These are phyloP conservation scores for Thamnophis sirtalis DNA, from an alignment of 2,113 vertebrate species.

Conservation along the genomic window DNA sequence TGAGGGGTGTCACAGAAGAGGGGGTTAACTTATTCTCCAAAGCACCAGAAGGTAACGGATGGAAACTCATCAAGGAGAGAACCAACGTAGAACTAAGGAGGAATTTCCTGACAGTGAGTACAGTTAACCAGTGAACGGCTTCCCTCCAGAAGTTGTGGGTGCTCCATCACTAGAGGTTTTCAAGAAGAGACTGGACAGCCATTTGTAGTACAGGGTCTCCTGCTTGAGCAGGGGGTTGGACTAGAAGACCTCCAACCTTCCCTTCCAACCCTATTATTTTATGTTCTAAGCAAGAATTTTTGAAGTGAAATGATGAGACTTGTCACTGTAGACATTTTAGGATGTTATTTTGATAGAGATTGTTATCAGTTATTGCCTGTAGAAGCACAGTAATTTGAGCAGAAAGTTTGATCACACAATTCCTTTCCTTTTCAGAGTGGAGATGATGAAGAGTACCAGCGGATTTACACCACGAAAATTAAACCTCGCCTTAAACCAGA, in stretches of 20 bases:
- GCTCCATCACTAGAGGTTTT: background rate
- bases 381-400: background rate
- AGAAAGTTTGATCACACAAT: fast-evolving
- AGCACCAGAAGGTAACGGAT: background rate
- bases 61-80: background rate
- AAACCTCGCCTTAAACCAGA: conserved; percentile 89
- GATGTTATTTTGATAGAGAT: background rate
- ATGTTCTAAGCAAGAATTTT: background rate
- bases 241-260: background rate
- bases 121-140: background rate
- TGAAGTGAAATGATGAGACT: background rate
- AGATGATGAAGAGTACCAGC: conserved; percentile 87
- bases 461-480: conserved; percentile 93
- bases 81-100: background rate
- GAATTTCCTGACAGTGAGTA: background rate
- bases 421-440: conserved; percentile 74
- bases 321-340: background rate
- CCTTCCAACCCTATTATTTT: background rate
- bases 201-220: background rate
- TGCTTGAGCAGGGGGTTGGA: background rate
- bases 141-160: background rate
- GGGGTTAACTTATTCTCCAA: background rate
- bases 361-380: background rate
- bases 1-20: background rate
- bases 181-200: background rate